These are phyloP conservation scores for Oryctolagus cuniculus DNA, from an alignment of 2,113 vertebrate genomes.

Conservation along the genomic window DNA sequence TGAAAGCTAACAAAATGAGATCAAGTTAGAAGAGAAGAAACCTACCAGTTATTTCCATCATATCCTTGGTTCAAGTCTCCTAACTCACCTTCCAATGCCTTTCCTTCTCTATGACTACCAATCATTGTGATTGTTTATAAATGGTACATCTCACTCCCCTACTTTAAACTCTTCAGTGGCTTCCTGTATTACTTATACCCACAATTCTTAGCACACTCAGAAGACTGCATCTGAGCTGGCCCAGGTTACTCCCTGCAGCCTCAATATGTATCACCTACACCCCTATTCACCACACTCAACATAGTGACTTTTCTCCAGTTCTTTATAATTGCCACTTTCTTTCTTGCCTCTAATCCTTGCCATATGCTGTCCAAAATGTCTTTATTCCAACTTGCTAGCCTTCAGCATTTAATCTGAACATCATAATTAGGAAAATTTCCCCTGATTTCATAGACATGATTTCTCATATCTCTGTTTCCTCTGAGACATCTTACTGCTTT, in stretches of 20 bases:
- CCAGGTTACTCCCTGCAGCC: not conserved
- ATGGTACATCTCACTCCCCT: not conserved
- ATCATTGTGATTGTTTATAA: not conserved
- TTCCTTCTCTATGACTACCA: not conserved
- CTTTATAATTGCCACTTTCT: not conserved
- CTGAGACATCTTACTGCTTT: not conserved
- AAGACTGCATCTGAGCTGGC: not conserved
- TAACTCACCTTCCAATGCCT: not conserved
- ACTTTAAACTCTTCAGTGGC: not conserved
- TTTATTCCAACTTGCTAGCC: not conserved
- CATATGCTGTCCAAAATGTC: not conserved
- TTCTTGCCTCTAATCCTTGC: not conserved
- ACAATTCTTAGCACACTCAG: not conserved
- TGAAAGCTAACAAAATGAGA: constrained; percentile 27
- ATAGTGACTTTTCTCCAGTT: not conserved
- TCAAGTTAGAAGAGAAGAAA: not conserved
- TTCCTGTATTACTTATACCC: not conserved
- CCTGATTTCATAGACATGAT: not conserved
- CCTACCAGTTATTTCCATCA: not conserved
- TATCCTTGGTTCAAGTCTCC: not conserved
- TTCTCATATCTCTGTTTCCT: not conserved
- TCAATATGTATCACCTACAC: not conserved
- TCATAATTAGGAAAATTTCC: not conserved
- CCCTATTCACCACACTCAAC: not conserved
- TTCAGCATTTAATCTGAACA: not conserved